phyloP scores from a whole-genome alignment of 1,140 invertebrate species.

The Megalopta genalis region DNA sequence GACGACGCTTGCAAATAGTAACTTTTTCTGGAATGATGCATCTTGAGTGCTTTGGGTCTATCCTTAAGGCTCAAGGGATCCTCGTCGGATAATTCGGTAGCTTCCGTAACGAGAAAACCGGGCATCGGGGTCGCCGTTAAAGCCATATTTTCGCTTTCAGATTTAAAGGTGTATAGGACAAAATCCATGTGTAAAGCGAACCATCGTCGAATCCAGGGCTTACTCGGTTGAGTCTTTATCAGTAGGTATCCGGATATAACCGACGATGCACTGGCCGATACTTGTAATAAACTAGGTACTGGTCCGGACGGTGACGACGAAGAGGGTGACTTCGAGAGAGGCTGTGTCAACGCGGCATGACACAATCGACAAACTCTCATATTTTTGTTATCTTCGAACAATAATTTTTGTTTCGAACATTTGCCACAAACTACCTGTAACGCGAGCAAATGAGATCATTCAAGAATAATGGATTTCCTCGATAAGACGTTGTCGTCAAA shows the following conservation, averaged over 20 bases:
- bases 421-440: constrained; percentile 85
- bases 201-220: constrained; percentile 82
- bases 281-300: constrained; percentile 79
- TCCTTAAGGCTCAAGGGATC: constrained; percentile 75
- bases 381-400: constrained; percentile 84
- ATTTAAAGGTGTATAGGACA: constrained; percentile 84
- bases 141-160: constrained; percentile 81
- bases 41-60: constrained; percentile 81
- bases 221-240: constrained; percentile 81
- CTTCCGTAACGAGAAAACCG: constrained; percentile 80
- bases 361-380: constrained; percentile 78
- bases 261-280: constrained; percentile 81
- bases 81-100: constrained; percentile 70
- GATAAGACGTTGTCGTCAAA: no score
- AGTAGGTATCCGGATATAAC: constrained; percentile 83
- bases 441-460: constrained; percentile 4
- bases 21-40: constrained; percentile 81
- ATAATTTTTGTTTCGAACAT: constrained; percentile 86
- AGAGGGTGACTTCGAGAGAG: constrained; percentile 71
- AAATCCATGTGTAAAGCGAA: constrained; percentile 84
- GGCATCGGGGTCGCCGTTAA: constrained; percentile 84
- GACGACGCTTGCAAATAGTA: constrained; percentile 82
- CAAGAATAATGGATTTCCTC: not conserved
- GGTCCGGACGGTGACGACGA: constrained; percentile 71
- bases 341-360: constrained; percentile 75